Evolutionary conservation across 2,888 invertebrate genomes (phyloP).

Genomic region (Sericinus montela): DNA sequence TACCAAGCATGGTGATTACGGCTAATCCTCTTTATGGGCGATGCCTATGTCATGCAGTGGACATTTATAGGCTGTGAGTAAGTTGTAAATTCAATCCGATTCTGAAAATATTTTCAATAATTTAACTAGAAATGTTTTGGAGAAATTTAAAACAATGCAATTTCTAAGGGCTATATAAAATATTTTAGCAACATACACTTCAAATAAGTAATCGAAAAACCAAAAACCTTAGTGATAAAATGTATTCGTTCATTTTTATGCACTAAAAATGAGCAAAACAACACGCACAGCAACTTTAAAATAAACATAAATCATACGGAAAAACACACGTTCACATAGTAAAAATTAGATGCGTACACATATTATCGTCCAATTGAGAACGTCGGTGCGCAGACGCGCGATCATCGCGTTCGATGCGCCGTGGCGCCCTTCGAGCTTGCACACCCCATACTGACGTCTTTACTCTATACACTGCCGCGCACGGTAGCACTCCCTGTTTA

Average conservation of each 20-base stretch:
- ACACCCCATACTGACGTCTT: slow-evolving; percentile 70
- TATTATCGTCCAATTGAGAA: slow-evolving; percentile 62
- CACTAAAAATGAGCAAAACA: not conserved
- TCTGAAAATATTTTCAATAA: no score
- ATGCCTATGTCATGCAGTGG: no score
- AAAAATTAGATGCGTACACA: slow-evolving; percentile 63
- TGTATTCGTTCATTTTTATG: no score
- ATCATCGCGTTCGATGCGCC: slow-evolving; percentile 25
- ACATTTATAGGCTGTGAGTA: no score
- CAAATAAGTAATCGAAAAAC: not conserved
- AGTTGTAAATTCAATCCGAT: no score
- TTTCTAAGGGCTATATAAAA: no score
- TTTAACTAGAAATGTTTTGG: no score
- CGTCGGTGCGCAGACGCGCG: slow-evolving; percentile 34
- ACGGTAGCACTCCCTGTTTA: slow-evolving; percentile 61
- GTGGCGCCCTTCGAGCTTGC: slow-evolving; percentile 34
- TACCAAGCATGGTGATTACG: no score
- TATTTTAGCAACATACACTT: no score
- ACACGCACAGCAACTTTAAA: slow-evolving; percentile 1
- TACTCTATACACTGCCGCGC: slow-evolving; percentile 43
- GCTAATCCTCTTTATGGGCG: no score
- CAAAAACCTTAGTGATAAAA: no score
- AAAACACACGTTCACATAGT: slow-evolving; percentile 19
- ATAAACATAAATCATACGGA: not conserved
- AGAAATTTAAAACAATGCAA: no score